Base-by-base conservation (phyloP, 2,797 vertebrate species). In the Gastrophryne carolinensis region DNA sequence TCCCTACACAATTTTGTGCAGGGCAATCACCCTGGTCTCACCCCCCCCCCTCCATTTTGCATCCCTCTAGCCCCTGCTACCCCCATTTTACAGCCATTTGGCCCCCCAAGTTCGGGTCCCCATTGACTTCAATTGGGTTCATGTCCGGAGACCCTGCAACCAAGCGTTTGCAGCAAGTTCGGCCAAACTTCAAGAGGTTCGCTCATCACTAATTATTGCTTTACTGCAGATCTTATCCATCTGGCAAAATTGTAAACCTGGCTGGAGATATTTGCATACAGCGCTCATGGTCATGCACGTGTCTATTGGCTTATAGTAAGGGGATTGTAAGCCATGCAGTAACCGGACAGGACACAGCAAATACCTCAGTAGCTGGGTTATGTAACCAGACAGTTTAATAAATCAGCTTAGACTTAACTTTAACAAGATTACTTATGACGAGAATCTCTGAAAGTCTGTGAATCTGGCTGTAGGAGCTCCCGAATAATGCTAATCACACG, bases 371-470 rank as follows among this genome's bases (percentile, higher is more conserved):
- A 37, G 3, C 32, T 17, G 15, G 21, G 56, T 63, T 69, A 63
- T 49, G 10, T 69, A 61, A 76, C 35, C 15, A 30, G 15, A 52
- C 63, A 68, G 54, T 41, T 68, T 34, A 32, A 44, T 68, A 60
- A 75, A 68, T 50, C 73, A 52, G 21, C 47, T 34, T 47, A 53
- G 50, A 9, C 24, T 64, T 54, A 64, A 13, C 17, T 8, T 34
- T 27, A 69, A 63, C 26, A 52, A 52, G 73, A 76, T 76, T 76
- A 76, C 24, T 54, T 37, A 73, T 15, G 29, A 56, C 11, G 13
- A 44, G 30, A 27, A 69, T 24, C 19, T 54, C 24, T 53, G 7
- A 57, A 29, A 60, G 41, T 37, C 27, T 65, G 17, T 56, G 17
- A 65, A 44, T 11, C 12, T 29, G 11, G 11, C 15, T 44, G 27